These are phyloP conservation scores for Pipistrellus nathusii DNA, from an alignment of 2,797 vertebrate species.

Conservation along the genomic window DNA sequence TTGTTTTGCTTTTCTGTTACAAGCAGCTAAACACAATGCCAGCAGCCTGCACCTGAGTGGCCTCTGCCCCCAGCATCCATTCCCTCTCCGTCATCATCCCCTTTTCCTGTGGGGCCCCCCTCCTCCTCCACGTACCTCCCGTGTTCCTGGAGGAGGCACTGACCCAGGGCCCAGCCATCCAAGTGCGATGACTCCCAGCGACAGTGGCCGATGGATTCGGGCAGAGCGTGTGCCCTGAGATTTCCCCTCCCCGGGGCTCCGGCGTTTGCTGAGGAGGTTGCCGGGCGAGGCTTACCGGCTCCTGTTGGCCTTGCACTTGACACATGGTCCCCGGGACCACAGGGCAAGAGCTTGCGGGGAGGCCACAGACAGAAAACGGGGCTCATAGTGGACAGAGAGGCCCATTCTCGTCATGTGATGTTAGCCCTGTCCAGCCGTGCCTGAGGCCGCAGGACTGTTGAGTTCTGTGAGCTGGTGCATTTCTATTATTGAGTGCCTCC, in stretches of 20 bases:
- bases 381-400: background rate
- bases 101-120: accelerated
- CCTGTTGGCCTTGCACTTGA: background rate
- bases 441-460: background rate
- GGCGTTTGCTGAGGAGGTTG: background rate
- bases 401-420: background rate
- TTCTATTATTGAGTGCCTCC: background rate
- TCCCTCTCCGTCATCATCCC: too few relatives aligned
- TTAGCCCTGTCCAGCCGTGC: background rate
- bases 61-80: too few relatives aligned
- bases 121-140: accelerated
- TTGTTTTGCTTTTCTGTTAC: background rate
- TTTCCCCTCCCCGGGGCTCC: background rate
- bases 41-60: background rate
- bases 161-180: background rate
- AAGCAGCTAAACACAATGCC: background rate
- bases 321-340: background rate
- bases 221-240: too few relatives aligned
- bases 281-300: background rate
- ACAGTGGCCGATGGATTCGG: background rate
- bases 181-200: background rate
- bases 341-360: background rate
- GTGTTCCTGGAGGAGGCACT: background rate
- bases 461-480: background rate
- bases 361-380: background rate